Evolutionary conservation across 2,888 invertebrate species (phyloP).

Genomic region (Dicyrtoma fusca): DNA sequence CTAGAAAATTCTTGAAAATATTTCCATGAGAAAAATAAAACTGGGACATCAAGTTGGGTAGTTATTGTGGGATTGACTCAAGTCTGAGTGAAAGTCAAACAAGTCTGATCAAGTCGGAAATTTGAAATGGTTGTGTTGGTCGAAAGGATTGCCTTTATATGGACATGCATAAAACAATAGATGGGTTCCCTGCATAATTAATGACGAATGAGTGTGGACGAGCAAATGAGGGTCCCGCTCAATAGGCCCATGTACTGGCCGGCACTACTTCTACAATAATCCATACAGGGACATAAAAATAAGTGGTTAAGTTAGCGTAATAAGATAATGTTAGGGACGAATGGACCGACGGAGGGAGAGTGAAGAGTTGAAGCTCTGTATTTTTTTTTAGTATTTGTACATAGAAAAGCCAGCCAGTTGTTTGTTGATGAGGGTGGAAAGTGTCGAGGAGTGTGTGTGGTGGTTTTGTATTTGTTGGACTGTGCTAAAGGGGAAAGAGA

Average conservation of each 20-base stretch:
- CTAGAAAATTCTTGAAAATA: too few relatives aligned
- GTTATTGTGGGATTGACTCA: too few relatives aligned
- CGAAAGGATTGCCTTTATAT: background rate
- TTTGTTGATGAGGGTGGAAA: too few relatives aligned
- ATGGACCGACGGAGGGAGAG: constrained; percentile 5
- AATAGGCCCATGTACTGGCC: too few relatives aligned
- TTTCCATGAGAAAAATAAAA: too few relatives aligned
- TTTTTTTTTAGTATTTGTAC: background rate
- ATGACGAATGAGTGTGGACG: background rate
- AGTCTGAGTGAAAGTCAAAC: background rate
- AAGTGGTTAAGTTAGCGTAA: constrained; percentile 2
- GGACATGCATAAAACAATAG: constrained; percentile 25
- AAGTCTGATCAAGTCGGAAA: too few relatives aligned
- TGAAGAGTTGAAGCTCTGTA: constrained; percentile 9
- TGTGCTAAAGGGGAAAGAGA: background rate
- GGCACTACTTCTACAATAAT: too few relatives aligned
- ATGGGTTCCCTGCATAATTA: constrained; percentile 9
- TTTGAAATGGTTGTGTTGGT: too few relatives aligned
- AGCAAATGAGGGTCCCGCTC: too few relatives aligned
- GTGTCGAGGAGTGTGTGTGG: too few relatives aligned
- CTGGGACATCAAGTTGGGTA: too few relatives aligned
- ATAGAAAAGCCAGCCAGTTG: background rate
- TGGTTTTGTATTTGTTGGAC: background rate
- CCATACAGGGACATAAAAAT: background rate
- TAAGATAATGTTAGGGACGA: background rate